Evolutionary conservation across 2,888 invertebrate species (phyloP), one percentile per base, ranked within the genome.

Genomic region (Drosophila vallismaia): DNA sequence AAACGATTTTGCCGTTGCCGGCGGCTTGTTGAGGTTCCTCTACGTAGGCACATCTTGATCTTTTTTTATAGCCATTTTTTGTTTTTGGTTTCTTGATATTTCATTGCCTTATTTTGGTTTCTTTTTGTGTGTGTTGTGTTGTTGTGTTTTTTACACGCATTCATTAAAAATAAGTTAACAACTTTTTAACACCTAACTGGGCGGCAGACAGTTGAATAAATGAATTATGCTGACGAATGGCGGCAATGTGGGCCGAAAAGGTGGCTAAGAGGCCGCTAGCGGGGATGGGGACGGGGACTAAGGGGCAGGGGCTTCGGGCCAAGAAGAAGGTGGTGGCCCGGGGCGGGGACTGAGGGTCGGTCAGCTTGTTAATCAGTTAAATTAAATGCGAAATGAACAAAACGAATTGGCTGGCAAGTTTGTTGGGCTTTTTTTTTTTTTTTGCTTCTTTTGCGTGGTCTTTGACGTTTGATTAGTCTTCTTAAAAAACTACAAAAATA

Each of bases 121-220:
- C 53, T 62, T 53, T 58, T 55, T 46, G 0, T 45, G 59, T 50
- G 49, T 26, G 26, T 29, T 19, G 19, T 14, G 14, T 14, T 55
- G 50, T 29, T 29, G 64, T 67, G 45, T 63, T 85, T 36, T 76
- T 87, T 76, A 76, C 76, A 79, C 80, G 86, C 86, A 82, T 77
- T 83, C 87, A 87, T 85, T 85, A 84, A 89, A 89, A 88, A 86
- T 82, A 85, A 88, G 88, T 89, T 89, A 89, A 89, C 90, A 88
- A 89, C 90, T 85, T 90, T 89, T 90, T 88, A 89, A 89, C 90
- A 90, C 90, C 89, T 90, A 83, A 86, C 85, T 79, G 81, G 83
- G 88, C 83, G 86, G 83, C 88, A 88, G 83, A 88, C 86, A 86
- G 82, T 80, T 83, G 88, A 86, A 88, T 83, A 86, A 86, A 83